These are phyloP conservation scores for Sarotherodon lohbergeri DNA, from an alignment of 2,113 vertebrate species.

Conservation along the genomic window DNA sequence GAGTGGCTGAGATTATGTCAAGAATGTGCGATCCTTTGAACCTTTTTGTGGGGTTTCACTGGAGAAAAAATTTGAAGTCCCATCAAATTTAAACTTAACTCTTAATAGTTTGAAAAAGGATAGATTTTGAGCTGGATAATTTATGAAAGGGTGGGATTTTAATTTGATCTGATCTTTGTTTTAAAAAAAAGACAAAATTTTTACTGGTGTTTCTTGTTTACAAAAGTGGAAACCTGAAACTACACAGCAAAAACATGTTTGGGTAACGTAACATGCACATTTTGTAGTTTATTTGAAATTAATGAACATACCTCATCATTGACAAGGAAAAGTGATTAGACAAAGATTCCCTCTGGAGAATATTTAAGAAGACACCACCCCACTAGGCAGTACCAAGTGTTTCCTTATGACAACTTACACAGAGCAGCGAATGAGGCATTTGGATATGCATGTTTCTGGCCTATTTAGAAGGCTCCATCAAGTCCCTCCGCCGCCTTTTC, in stretches of 20 bases:
- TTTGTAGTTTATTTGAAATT: neutral
- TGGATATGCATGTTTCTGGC: neutral
- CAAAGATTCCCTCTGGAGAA: neutral
- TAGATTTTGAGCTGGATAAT: neutral
- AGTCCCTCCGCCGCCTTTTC: neutral
- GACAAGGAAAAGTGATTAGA: no score
- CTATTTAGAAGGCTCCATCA: neutral
- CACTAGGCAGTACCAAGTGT: conserved; percentile 57
- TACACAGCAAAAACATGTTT: neutral
- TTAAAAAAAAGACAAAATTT: neutral
- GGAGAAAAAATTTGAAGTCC: neutral
- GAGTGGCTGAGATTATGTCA: neutral
- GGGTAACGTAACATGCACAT: neutral
- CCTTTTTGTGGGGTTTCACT: neutral
- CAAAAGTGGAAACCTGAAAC: neutral
- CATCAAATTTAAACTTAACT: neutral
- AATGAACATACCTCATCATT: no score
- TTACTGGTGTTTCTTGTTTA: neutral
- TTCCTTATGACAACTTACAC: conserved; percentile 59
- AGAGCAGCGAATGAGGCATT: neutral
- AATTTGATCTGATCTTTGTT: neutral
- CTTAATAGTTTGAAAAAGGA: neutral
- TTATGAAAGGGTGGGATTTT: neutral
- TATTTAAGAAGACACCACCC: conserved; percentile 35
- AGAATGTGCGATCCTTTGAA: neutral